A percentile compares a stretch with the other conserved stretches of the same genome.
These are phyloP conservation scores for Pollenia labialis DNA, from an alignment of 2,888 invertebrate genomes.

Conservation along the genomic window DNA sequence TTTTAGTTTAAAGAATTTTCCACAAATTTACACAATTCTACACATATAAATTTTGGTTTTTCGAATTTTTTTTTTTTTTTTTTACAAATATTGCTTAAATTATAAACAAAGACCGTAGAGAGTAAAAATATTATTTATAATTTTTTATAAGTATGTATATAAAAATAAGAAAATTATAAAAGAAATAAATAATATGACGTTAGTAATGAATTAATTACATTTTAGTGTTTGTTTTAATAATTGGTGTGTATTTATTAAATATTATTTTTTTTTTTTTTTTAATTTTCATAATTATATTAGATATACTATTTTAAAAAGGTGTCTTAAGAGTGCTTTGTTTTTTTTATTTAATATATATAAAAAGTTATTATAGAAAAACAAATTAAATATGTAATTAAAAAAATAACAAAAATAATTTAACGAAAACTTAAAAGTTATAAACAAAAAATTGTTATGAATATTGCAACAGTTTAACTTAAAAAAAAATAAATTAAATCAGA, in stretches of 20 bases:
- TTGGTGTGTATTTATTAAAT: constrained; percentile 36
- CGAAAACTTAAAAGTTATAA: constrained; percentile 59
- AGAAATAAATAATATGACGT: constrained; percentile 71
- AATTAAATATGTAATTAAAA: constrained; percentile 50
- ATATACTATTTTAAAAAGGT: constrained; percentile 41
- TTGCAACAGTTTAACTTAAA: constrained; percentile 71
- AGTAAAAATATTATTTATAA: constrained; percentile 48
- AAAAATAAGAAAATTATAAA: constrained; percentile 68
- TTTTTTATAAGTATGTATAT: constrained; percentile 39
- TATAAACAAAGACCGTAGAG: constrained; percentile 69
- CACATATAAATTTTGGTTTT: constrained; percentile 67
- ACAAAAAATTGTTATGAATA: constrained; percentile 53
- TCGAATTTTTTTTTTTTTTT: constrained; percentile 22
- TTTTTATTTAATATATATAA: constrained; percentile 23
- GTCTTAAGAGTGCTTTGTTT: constrained; percentile 59
- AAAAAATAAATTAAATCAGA: constrained; percentile 18
- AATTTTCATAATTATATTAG: constrained; percentile 12
- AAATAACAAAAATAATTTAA: constrained; percentile 62
- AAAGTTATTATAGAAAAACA: constrained; percentile 27
- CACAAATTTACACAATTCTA: constrained; percentile 68
- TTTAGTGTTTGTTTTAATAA: constrained; percentile 48
- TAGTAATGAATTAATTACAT: constrained; percentile 66
- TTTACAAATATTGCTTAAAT: constrained; percentile 70
- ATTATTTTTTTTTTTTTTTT: constrained; percentile 28
- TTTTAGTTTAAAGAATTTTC: constrained; percentile 58